phyloP scores from a whole-genome alignment of 2,113 vertebrate genomes.

The Entomyzon cyanotis region DNA sequence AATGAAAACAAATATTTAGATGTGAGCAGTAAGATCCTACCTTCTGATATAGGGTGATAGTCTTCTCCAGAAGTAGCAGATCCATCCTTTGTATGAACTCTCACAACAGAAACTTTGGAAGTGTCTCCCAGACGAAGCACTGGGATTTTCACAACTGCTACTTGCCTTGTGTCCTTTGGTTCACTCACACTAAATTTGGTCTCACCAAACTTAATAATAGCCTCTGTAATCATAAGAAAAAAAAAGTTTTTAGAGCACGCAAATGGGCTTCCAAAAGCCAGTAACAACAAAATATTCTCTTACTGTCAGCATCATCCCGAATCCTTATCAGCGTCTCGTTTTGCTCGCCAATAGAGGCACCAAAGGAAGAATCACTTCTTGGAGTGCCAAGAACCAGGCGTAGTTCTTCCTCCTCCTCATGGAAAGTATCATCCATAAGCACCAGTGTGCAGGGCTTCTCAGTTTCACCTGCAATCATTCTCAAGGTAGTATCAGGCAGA shows the following conservation, averaged over 20 bases:
- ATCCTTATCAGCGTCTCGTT: slow-evolving; percentile 92
- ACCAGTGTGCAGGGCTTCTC: slow-evolving; percentile 85
- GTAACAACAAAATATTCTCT: slow-evolving; percentile 42
- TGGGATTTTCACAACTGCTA: slow-evolving; percentile 82
- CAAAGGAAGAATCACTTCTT: slow-evolving; percentile 85
- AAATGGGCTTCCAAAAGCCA: not conserved
- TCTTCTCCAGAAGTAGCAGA: slow-evolving; percentile 93
- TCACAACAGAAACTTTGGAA: slow-evolving; percentile 89
- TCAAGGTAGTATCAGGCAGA: slow-evolving; percentile 16
- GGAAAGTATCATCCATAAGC: slow-evolving; percentile 83
- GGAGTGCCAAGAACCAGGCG: slow-evolving; percentile 90
- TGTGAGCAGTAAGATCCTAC: slow-evolving; percentile 60
- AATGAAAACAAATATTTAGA: not conserved
- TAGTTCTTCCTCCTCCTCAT: slow-evolving; percentile 89
- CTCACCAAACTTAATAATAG: slow-evolving; percentile 88
- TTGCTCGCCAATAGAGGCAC: slow-evolving; percentile 85
- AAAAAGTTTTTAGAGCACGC: not conserved
- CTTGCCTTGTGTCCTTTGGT: slow-evolving; percentile 79
- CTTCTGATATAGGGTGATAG: slow-evolving; percentile 91
- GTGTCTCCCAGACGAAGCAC: slow-evolving; percentile 88
- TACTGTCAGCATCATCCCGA: slow-evolving; percentile 88
- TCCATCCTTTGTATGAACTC: slow-evolving; percentile 94
- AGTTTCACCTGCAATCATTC: slow-evolving; percentile 82
- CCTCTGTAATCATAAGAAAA: slow-evolving; percentile 68
- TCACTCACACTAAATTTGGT: slow-evolving; percentile 85